Evolutionary conservation across 2,888 invertebrate species (phyloP).

Genomic region (Protodeltote pygarga): DNA sequence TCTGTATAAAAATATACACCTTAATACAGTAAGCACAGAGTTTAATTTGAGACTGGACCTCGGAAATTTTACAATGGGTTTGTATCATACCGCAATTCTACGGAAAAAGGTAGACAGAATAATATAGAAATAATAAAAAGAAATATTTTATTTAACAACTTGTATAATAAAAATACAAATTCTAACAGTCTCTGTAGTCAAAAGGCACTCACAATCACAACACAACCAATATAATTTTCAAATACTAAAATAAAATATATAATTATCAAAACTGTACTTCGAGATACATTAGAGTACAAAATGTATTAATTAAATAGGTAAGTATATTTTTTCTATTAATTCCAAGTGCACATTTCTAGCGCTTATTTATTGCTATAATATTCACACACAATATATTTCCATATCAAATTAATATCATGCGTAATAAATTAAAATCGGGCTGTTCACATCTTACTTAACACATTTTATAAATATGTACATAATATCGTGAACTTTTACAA

Average conservation of each 20-base stretch:
- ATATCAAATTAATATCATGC: conserved; percentile 1
- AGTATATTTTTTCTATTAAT: neutral
- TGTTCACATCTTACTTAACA: too few relatives aligned
- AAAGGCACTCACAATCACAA: conserved; percentile 72
- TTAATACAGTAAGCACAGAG: too few relatives aligned
- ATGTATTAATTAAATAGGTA: too few relatives aligned
- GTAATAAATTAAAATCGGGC: too few relatives aligned
- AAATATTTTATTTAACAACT: conserved; percentile 68
- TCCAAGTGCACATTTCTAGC: neutral
- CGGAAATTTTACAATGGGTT: too few relatives aligned
- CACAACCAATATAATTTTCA: conserved; percentile 60
- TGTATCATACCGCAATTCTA: too few relatives aligned
- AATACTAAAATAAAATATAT: conserved; percentile 7
- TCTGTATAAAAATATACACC: too few relatives aligned
- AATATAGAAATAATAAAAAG: conserved; percentile 10
- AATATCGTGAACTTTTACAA: neutral
- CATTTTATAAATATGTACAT: too few relatives aligned
- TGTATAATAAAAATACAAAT: conserved; percentile 58
- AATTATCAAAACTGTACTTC: conserved; percentile 6
- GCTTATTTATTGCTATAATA: neutral
- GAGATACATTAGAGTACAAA: neutral
- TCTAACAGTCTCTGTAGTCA: conserved; percentile 72
- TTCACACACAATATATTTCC: neutral
- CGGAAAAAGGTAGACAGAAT: too few relatives aligned
- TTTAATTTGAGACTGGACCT: too few relatives aligned